phyloP scores from a whole-genome alignment of 2,113 vertebrate species.

The Thunnus maccoyii region DNA sequence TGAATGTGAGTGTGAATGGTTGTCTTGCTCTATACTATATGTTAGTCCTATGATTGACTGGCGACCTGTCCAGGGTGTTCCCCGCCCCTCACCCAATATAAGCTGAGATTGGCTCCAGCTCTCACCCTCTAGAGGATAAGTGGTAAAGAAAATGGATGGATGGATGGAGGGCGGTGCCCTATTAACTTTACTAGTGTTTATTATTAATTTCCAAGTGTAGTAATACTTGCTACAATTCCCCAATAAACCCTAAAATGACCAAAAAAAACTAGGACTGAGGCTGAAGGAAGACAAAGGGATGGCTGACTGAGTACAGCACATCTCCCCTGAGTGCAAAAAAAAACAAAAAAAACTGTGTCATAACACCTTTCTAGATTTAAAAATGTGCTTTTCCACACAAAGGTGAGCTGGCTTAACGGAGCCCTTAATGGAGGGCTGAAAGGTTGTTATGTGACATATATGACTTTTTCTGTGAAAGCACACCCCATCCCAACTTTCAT shows the following conservation, averaged over 20 bases:
- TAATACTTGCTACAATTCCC: background rate
- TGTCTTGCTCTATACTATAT: too few relatives aligned
- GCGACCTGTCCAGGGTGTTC: too few relatives aligned
- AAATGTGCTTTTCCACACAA: slow-evolving; percentile 38
- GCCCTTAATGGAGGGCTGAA: background rate
- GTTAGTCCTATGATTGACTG: too few relatives aligned
- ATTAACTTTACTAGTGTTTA: too few relatives aligned
- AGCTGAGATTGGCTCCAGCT: too few relatives aligned
- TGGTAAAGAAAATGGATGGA: too few relatives aligned
- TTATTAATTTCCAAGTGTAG: too few relatives aligned
- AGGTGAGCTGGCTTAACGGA: slow-evolving; percentile 27
- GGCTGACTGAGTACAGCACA: slow-evolving; percentile 43
- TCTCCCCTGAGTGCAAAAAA: slow-evolving; percentile 31
- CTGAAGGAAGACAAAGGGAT: slow-evolving; percentile 36
- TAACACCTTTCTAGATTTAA: slow-evolving; percentile 50
- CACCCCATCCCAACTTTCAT: background rate
- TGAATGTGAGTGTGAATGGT: too few relatives aligned
- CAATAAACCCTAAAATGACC: slow-evolving; percentile 14
- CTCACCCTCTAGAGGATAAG: too few relatives aligned
- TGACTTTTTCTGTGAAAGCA: background rate
- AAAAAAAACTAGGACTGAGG: background rate
- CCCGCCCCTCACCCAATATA: too few relatives aligned
- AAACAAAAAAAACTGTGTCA: slow-evolving; percentile 49
- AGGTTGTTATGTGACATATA: background rate
- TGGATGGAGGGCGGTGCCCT: too few relatives aligned